Base-by-base conservation (phyloP, 2,888 invertebrate genomes). In the Anthophora plumipes region DNA sequence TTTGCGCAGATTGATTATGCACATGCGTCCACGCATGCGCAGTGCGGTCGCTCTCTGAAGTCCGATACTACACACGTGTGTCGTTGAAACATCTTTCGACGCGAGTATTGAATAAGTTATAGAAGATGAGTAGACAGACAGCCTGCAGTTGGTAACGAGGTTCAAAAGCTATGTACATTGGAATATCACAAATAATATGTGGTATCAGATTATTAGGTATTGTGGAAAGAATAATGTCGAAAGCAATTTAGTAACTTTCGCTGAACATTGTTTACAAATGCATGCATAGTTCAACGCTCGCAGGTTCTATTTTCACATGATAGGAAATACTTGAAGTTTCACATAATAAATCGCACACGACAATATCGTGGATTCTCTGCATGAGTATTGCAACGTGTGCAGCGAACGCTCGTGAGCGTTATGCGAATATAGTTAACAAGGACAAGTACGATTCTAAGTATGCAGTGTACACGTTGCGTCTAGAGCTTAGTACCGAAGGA, bases 101-200 rank as follows among this genome's bases (percentile, higher is more conserved):
- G 31, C 41, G 17, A n/a, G 25, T 22, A 12, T 31, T 3, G 17
- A 22, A 31, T 22, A 20, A 20, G 41, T 25, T 31, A 63, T 50
- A 12, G 50, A 20, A 55, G 11, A 39, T 22, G 22, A 2, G 25
- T 39, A 31, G 31, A 48, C 25, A n/a, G n/a, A 48, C 25, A 31
- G 37, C 17, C 43, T 17, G 37, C 43, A 43, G n/a, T 37, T 60
- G 8, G 37, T 25, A 31, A 12, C 41, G 60, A 31, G n/a, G 17
- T 17, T 31, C 37, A 17, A 31, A 46, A 14, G 3, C 46, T 37
- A 68, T 22, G 17, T 37, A 61, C 55, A 63, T 48, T 57, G 55
- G 63, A 70, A 54, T 25, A 5, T 11, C 22, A 46, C 12, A 43
- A 76, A 22, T 57, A 55, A 37, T 39, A 57, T 17, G 22, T 22